Percentiles rank a stretch among this genome's conserved stretches.
These are phyloP conservation scores for Megathymus violae DNA, from an alignment of 1,140 invertebrate genomes.

Conservation along the genomic window DNA sequence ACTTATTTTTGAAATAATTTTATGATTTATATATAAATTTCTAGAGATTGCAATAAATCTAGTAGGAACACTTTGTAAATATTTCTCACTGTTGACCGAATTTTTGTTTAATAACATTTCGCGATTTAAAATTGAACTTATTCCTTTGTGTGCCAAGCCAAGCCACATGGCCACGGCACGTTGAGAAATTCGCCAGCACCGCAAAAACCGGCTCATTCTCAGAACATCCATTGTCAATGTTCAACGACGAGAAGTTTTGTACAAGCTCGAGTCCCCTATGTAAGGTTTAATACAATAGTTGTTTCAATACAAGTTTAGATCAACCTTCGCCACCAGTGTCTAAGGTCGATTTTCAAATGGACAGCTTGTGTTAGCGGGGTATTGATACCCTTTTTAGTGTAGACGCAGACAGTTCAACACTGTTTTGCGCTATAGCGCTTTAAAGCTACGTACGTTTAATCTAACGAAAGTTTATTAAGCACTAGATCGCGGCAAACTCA, in stretches of 20 bases:
- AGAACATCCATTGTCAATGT: conserved; percentile 31
- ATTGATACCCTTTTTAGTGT: conserved; percentile 26
- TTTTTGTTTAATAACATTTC: conserved; percentile 17
- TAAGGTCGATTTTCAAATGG: conserved; percentile 1
- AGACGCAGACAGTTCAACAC: conserved; percentile 3
- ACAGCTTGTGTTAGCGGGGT: conserved; percentile 2
- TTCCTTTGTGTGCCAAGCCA: conserved; percentile 6
- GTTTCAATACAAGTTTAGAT: neutral
- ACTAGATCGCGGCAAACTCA: conserved; percentile 1
- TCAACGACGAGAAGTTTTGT: conserved; percentile 26
- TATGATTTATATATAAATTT: too few species aligned
- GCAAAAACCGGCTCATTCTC: conserved; percentile 23
- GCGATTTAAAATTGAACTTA: conserved; percentile 16
- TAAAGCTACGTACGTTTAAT: conserved; percentile 12
- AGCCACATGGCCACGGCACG: conserved; percentile 20
- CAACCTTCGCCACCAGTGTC: too few species aligned
- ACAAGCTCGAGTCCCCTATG: conserved; percentile 28
- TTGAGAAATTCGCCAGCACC: conserved; percentile 27
- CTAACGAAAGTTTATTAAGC: neutral
- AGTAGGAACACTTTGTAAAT: too few species aligned
- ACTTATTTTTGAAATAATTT: too few species aligned
- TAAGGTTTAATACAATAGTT: conserved; percentile 25
- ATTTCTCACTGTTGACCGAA: neutral
- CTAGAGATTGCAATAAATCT: too few species aligned
- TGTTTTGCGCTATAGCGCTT: conserved; percentile 15